Base-by-base conservation (phyloP, 2,113 vertebrate genomes). In the Nicator chloris region DNA sequence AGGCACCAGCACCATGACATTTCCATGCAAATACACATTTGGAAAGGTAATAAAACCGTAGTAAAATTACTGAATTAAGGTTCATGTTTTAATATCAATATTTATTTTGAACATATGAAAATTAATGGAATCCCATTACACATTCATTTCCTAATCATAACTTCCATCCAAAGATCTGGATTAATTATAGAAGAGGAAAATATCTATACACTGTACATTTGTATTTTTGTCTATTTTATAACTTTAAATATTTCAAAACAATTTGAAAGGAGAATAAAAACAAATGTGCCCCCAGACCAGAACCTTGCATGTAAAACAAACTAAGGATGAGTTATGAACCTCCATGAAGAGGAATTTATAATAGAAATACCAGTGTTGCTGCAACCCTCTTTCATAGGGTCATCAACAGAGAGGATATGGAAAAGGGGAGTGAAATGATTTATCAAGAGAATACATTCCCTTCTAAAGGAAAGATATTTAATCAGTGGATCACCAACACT, bases 241-340 rank as follows among this genome's bases (percentile, higher is more conserved):
- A 66, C 33, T 75, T 47, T 28, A 78, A 95, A 78, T 81, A 91
- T 86, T 83, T 92, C 71, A 86, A 64, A 90, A 61, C 8, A 6
- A 66, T 60, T 92, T 86, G 72, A 93, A 95, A 92, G n/a, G 33
- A 21, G 17, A 82, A 73, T 88, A 84, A 86, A 93, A 91, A 45
- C 27, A 88, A 91, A 88, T 24, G 30, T 88, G 66, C 35, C 75
- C 64, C 51, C 28, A 45, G 44, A 84, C 27, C 27, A 24, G 53
- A 87, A 91, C 31, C 3, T 27, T 69, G 51, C 26, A 78, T 61
- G 51, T 49, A 92, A 80, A 83, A 54, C 51, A 91, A 90, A 82
- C n/a, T 56, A 45, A 68, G 47, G 26, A 66, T 49, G 26, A 96
- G 31, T 83, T 94, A 88, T 23, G 35, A 78, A 64, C 24, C 31